Conservation (phyloP, 2,888 invertebrate species). For the Beris morrisii region DNA sequence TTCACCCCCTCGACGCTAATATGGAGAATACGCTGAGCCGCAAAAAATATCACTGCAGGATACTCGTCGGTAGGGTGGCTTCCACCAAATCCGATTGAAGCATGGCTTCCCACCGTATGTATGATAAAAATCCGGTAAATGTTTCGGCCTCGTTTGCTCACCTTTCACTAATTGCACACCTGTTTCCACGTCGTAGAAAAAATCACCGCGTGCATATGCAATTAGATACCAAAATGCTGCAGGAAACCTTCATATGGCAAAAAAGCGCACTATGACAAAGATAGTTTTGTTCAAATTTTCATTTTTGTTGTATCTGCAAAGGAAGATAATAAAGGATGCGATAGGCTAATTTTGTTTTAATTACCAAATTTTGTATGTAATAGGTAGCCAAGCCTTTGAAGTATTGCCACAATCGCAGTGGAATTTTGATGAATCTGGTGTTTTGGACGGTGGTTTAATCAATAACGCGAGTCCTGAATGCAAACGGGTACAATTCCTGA, state of each 20-base stretch:
- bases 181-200: constrained; percentile 61
- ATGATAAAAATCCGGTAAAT: constrained; percentile 68
- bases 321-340: not conserved
- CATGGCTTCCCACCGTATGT: constrained; percentile 86
- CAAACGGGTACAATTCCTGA: not conserved
- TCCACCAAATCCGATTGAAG: constrained; percentile 81
- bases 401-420: constrained; percentile 71
- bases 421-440: constrained; percentile 49
- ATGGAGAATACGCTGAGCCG: constrained; percentile 76
- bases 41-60: constrained; percentile 81
- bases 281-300: constrained; percentile 79
- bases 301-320: constrained; percentile 69
- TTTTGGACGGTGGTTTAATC: constrained; percentile 53
- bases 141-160: constrained; percentile 60
- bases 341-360: constrained; percentile 52
- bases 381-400: constrained; percentile 80
- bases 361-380: constrained; percentile 79
- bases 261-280: constrained; percentile 82
- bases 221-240: constrained; percentile 78
- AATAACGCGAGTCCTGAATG: constrained; percentile 45
- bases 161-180: constrained; percentile 56
- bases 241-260: constrained; percentile 78
- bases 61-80: constrained; percentile 82
- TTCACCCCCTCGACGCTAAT: constrained; percentile 62
- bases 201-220: constrained; percentile 75